These are phyloP conservation scores for Ceratosolen fusciceps DNA, from an alignment of 1,140 invertebrate genomes.

Conservation along the genomic window DNA sequence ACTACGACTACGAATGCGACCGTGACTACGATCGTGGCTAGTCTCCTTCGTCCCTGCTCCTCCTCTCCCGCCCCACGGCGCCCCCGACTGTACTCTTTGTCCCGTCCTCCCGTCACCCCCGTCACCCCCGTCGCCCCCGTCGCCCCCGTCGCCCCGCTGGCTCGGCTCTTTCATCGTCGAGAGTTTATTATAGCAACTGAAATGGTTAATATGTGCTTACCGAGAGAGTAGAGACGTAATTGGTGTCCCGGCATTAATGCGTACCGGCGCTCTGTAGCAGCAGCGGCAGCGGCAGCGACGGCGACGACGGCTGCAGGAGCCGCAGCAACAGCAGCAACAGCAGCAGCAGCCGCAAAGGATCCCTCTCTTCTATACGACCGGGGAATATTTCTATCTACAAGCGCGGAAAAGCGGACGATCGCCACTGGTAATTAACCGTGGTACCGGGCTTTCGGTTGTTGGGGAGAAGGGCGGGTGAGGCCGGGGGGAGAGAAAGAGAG, in stretches of 20 bases:
- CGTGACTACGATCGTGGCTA: no score
- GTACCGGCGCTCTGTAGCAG: no score
- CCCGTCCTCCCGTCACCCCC: no score
- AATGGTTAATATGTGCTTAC: conserved; percentile 41
- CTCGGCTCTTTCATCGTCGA: conserved; percentile 21
- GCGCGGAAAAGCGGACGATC: conserved; percentile 41
- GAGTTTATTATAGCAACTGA: conserved; percentile 44
- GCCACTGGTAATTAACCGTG: conserved; percentile 43
- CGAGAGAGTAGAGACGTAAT: conserved; percentile 27
- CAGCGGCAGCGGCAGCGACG: no score
- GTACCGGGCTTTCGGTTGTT: conserved; percentile 1
- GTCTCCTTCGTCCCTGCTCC: neutral
- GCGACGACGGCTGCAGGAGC: no score
- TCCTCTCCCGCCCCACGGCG: neutral
- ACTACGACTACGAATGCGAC: no score
- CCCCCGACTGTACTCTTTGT: neutral
- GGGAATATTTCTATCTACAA: conserved; percentile 38
- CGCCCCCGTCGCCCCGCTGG: neutral
- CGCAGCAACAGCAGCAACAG: no score
- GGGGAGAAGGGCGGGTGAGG: conserved; percentile 8
- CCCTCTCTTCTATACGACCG: conserved; percentile 20
- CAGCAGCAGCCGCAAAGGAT: conserved; percentile 1
- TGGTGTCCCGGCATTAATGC: conserved; percentile 43
- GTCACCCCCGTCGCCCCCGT: neutral
- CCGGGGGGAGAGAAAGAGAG: no score